Evolutionary conservation across 2,888 invertebrate genomes (phyloP).

Genomic region (Microplitis deprimator): DNA sequence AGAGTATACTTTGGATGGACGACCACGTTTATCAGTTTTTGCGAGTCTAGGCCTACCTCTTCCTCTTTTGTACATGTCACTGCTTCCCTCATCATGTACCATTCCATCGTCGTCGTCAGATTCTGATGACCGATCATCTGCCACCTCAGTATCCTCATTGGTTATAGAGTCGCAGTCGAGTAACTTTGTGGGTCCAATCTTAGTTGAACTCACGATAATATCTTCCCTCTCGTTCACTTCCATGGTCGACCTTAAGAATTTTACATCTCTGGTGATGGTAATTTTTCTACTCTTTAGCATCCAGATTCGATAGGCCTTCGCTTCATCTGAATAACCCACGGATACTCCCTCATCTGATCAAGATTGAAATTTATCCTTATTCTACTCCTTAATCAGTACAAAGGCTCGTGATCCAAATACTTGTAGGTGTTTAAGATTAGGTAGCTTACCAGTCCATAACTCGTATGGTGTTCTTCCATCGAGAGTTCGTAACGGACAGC

Average conservation of each 20-base stretch:
- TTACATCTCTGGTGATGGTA: slow-evolving; percentile 30
- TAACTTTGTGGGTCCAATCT: neutral
- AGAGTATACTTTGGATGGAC: slow-evolving; percentile 41
- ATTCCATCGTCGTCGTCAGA: neutral
- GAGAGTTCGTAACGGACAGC: slow-evolving; percentile 26
- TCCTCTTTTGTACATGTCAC: slow-evolving; percentile 20
- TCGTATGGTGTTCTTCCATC: slow-evolving; percentile 18
- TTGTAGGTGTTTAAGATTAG: slow-evolving; percentile 1
- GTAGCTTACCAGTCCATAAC: slow-evolving; percentile 12
- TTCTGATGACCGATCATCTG: neutral
- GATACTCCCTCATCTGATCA: slow-evolving; percentile 27
- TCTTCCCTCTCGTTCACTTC: neutral
- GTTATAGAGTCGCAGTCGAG: neutral
- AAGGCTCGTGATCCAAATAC: slow-evolving; percentile 23
- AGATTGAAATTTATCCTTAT: slow-evolving; percentile 33
- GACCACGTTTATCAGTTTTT: slow-evolving; percentile 41
- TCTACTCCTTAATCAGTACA: slow-evolving; percentile 25
- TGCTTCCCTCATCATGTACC: too few species aligned
- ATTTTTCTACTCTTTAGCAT: slow-evolving; percentile 4
- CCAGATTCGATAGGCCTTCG: slow-evolving; percentile 37
- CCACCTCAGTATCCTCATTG: neutral
- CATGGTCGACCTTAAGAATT: neutral
- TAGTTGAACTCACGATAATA: neutral
- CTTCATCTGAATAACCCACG: slow-evolving; percentile 31
- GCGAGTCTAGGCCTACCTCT: slow-evolving; percentile 39